Percentiles rank a stretch among this genome's conserved stretches.
Conservation (phyloP, 2,113 vertebrate species). For the Chlorodrepanis virens region DNA sequence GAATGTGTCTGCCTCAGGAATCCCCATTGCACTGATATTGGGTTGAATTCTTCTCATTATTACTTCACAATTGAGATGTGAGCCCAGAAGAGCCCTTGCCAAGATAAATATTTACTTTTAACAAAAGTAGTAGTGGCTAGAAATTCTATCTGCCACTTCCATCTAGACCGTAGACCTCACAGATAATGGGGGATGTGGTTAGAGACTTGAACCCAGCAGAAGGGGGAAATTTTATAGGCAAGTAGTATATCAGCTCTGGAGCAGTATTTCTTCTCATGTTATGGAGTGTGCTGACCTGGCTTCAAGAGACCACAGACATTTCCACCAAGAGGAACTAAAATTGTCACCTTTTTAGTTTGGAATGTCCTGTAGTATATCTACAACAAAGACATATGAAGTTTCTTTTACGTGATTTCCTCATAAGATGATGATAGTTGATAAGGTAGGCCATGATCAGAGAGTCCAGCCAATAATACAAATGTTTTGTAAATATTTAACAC, state of each 20-base stretch:
- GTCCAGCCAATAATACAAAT: background rate
- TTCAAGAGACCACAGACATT: background rate
- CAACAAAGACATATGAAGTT: background rate
- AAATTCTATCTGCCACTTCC: constrained; percentile 11
- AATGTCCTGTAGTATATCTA: background rate
- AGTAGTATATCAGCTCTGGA: background rate
- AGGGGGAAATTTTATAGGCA: background rate
- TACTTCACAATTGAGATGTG: constrained; percentile 17
- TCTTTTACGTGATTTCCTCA: background rate
- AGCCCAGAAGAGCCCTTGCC: background rate
- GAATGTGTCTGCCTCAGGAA: background rate
- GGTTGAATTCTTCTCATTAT: background rate
- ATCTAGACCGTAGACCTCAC: background rate
- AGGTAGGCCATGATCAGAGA: background rate
- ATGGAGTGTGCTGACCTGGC: background rate
- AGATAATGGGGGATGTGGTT: background rate
- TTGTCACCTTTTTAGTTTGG: background rate
- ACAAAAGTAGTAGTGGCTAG: background rate
- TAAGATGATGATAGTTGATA: background rate
- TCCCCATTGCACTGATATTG: background rate
- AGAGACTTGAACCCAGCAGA: background rate
- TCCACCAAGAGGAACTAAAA: background rate
- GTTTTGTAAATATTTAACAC: background rate
- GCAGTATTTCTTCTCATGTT: background rate
- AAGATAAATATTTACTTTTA: constrained; percentile 37